phyloP scores from a whole-genome alignment of 2,888 invertebrate species.

The Leucophenga maculata region DNA sequence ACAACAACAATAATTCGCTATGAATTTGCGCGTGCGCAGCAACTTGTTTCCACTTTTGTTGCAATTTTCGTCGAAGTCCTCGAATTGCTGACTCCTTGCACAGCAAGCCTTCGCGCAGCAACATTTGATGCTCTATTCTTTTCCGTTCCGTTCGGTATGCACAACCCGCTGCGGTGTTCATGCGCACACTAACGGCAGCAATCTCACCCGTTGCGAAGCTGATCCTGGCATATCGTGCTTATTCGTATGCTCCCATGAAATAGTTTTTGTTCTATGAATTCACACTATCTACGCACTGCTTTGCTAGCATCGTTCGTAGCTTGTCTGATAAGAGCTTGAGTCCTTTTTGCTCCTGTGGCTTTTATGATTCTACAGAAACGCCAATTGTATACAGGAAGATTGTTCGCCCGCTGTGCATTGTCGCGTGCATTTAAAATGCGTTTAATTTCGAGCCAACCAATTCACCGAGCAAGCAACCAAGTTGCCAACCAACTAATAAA shows the following conservation, averaged over 20 bases:
- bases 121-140: neutral
- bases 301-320: constrained; percentile 9
- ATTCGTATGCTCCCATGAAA: no score
- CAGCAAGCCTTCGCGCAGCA: constrained; percentile 4
- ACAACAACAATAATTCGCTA: constrained; percentile 30
- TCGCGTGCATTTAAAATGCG: constrained; percentile 15
- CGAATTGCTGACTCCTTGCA: constrained; percentile 4
- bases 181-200: constrained; percentile 26
- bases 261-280: neutral
- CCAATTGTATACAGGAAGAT: neutral
- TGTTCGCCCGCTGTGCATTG: neutral
- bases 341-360: constrained; percentile 32
- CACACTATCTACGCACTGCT: constrained; percentile 27
- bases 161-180: constrained; percentile 47
- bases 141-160: constrained; percentile 4
- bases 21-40: constrained; percentile 43
- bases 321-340: neutral
- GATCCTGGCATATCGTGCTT: no score
- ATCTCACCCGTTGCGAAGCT: constrained; percentile 9
- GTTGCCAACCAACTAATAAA: no score
- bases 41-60: neutral
- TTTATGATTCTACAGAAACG: constrained; percentile 50
- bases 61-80: neutral
- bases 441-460: no score
- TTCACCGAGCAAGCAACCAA: no score